Evolutionary conservation across 2,113 vertebrate species (phyloP), one percentile per base, ranked within the genome.

Genomic region (Agelaius phoeniceus): DNA sequence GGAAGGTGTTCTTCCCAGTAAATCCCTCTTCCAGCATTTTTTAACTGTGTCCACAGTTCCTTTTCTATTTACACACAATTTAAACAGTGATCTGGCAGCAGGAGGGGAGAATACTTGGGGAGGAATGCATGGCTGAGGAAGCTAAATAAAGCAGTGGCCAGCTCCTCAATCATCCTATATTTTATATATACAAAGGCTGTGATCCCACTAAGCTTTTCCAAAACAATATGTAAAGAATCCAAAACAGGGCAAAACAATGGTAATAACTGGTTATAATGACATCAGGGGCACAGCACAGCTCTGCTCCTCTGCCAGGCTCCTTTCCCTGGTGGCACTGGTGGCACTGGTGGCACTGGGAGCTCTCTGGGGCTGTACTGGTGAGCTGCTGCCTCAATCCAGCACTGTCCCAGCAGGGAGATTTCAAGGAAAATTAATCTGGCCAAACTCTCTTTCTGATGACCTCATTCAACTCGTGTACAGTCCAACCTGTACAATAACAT

Each of bases 71-170:
- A 94, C 91, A 93, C n/a, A 61, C 59, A 80, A 74, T 95, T 96
- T 96, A 97, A 97, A 97, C 95, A 97, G 91, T 24, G 88, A 93
- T 95, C 96, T 97, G 96, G 96, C 96, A 97, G 89, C 31, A 1
- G 87, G 49, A 93, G 78, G 85, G 94, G 93, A 97, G 96, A 94
- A 95, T 96, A 79, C 84, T 81, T 13, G 77, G 89, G 54, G 69
- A 96, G 80, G 92, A 95, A 96, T 26, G 35, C 87, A 93, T 33
- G 84, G 87, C 92, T 84, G 94, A 84, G 75, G 84, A 91, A 95
- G 84, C 41, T 93, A 96, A 97, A 97, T 96, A 97, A 95, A 96
- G 72, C 86, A 54, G 33, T 73, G 93, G 85, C 77, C 90, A 96
- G 94, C 15, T 94, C 87, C 61, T 97, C 90, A 90, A 93, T 97